phyloP scores from a whole-genome alignment of 2,797 vertebrate species.

The Dendrocincla tyrannina region DNA sequence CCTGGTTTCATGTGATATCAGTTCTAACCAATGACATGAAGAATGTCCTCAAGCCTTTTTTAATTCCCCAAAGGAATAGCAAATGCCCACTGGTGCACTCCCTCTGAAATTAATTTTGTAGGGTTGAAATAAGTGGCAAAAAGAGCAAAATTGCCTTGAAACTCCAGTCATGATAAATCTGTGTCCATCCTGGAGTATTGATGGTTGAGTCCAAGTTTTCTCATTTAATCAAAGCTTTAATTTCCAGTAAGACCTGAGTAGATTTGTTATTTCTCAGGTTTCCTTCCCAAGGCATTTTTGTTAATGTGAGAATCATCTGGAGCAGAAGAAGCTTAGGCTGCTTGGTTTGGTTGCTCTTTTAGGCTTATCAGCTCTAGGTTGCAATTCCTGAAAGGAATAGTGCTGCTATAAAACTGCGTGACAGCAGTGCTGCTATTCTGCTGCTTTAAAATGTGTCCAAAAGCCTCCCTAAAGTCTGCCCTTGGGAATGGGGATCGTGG shows the following conservation, averaged over 20 bases:
- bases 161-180: background rate
- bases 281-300: background rate
- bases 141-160: background rate
- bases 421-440: background rate
- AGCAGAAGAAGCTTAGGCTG: background rate
- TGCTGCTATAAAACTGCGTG: rapidly evolving
- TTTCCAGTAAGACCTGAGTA: background rate
- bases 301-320: background rate
- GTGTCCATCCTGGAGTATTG: background rate
- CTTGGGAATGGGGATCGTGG: background rate
- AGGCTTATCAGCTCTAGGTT: background rate
- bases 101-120: background rate
- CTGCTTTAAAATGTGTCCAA: background rate
- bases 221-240: background rate
- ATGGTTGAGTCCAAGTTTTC: background rate
- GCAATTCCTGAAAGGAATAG: background rate
- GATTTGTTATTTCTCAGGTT: background rate
- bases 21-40: background rate
- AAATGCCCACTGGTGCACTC: background rate
- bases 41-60: background rate
- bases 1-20: background rate
- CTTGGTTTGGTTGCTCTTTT: background rate
- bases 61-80: background rate
- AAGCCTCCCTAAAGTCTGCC: background rate
- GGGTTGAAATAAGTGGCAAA: background rate